Conservation (phyloP, 2,113 vertebrate species). For the Hemiscyllium ocellatum region DNA sequence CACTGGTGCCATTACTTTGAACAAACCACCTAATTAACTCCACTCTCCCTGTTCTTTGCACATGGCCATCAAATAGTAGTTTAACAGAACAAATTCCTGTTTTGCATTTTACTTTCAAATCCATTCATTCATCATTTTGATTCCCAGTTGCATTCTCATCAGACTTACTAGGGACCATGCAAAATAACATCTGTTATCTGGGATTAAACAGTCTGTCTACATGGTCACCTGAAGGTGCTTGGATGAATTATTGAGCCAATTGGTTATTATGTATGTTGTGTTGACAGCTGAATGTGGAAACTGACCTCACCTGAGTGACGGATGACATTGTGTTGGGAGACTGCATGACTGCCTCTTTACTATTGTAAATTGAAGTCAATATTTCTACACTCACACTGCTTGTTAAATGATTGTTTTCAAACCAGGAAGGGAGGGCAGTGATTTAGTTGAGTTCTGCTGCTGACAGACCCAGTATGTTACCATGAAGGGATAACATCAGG, state of each 20-base stretch:
- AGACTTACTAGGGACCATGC: not conserved
- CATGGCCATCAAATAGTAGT: not conserved
- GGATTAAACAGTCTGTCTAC: not conserved
- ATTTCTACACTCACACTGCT: not conserved
- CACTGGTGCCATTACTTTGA: not conserved
- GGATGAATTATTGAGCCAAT: not conserved
- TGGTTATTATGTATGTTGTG: not conserved
- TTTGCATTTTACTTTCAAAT: not conserved
- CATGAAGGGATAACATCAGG: not conserved
- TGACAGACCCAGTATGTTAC: not conserved
- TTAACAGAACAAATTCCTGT: not conserved
- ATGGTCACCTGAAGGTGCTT: constrained; percentile 5
- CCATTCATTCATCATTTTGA: not conserved
- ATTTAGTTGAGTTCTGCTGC: not conserved
- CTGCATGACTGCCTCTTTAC: constrained; percentile 4
- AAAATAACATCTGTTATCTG: not conserved
- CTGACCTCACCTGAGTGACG: not conserved
- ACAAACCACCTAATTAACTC: not conserved
- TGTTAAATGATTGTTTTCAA: constrained; percentile 14
- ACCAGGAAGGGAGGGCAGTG: not conserved
- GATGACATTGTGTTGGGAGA: not conserved
- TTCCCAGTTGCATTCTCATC: not conserved
- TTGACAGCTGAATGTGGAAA: not conserved
- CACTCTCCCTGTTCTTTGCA: not conserved
- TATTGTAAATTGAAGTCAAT: constrained; percentile 6